Conservation (phyloP, 2,113 vertebrate species). For the Cephalopholis sonnerati region DNA sequence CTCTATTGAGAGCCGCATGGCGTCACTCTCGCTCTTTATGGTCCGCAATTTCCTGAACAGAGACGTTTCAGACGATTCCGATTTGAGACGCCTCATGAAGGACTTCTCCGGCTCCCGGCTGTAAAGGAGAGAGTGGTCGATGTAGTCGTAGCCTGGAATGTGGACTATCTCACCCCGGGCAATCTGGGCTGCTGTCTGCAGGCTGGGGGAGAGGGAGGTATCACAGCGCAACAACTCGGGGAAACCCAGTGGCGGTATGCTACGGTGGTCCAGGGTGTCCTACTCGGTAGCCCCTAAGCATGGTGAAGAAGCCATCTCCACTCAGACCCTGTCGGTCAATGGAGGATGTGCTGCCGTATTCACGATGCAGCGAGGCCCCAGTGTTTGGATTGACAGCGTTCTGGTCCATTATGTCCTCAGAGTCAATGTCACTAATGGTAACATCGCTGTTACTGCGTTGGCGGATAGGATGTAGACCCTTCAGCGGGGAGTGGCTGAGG, state of each 20-base stretch:
- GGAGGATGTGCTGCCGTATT: constrained; percentile 97
- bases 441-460: constrained; percentile 98
- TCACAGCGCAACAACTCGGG: constrained; percentile 91
- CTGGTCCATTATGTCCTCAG: constrained; percentile 94
- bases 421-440: constrained; percentile 97
- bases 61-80: constrained; percentile 92
- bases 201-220: constrained; percentile 90
- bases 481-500: constrained; percentile 90
- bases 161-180: constrained; percentile 93
- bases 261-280: constrained; percentile 90
- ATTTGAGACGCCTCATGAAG: constrained; percentile 92
- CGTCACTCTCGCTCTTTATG: constrained; percentile 93
- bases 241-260: constrained; percentile 87
- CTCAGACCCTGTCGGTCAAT: constrained; percentile 94
- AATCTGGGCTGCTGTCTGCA: constrained; percentile 94
- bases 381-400: constrained; percentile 97
- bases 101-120: constrained; percentile 91
- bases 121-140: constrained; percentile 89
- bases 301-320: constrained; percentile 92
- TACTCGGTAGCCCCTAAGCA: constrained; percentile 92
- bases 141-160: constrained; percentile 92
- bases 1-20: constrained; percentile 88
- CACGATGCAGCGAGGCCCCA: constrained; percentile 93
- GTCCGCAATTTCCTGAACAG: constrained; percentile 93
- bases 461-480: constrained; percentile 93